Percentiles rank a stretch among this genome's conserved stretches.
Evolutionary conservation across 2,797 vertebrate species (phyloP).

Genomic region (Silurus aristotelis): DNA sequence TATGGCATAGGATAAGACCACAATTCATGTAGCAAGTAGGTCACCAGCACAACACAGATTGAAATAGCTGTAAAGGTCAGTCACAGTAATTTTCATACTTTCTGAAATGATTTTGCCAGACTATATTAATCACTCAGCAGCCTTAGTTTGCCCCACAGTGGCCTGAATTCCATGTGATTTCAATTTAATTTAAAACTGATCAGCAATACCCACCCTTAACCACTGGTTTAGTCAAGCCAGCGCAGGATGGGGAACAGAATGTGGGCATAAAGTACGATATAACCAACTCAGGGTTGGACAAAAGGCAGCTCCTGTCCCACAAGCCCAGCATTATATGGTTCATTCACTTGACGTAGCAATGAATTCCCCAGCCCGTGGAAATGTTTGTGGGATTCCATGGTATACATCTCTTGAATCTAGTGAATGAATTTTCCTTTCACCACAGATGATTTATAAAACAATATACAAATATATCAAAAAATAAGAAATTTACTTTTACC

Average conservation of each 20-base stretch:
- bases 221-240: constrained; percentile 54
- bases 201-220: constrained; percentile 44
- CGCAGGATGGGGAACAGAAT: constrained; percentile 41
- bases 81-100: constrained; percentile 43
- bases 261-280: constrained; percentile 50
- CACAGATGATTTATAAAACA: constrained; percentile 23
- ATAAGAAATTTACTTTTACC: not conserved
- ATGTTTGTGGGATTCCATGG: constrained; percentile 41
- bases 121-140: constrained; percentile 21
- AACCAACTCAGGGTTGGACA: constrained; percentile 56
- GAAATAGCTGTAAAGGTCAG: not conserved
- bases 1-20: constrained; percentile 24
- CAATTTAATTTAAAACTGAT: constrained; percentile 69
- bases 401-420: constrained; percentile 31
- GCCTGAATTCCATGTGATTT: constrained; percentile 53
- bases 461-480: constrained; percentile 25
- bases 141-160: constrained; percentile 31
- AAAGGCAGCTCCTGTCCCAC: constrained; percentile 56
- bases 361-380: constrained; percentile 42
- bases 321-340: constrained; percentile 49
- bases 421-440: constrained; percentile 36
- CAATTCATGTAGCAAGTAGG: constrained; percentile 29
- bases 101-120: constrained; percentile 38
- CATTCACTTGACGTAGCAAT: constrained; percentile 61
- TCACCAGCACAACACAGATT: constrained; percentile 42